Evolutionary conservation across 2,797 vertebrate species (phyloP).

Genomic region (Taeniopygia guttata): DNA sequence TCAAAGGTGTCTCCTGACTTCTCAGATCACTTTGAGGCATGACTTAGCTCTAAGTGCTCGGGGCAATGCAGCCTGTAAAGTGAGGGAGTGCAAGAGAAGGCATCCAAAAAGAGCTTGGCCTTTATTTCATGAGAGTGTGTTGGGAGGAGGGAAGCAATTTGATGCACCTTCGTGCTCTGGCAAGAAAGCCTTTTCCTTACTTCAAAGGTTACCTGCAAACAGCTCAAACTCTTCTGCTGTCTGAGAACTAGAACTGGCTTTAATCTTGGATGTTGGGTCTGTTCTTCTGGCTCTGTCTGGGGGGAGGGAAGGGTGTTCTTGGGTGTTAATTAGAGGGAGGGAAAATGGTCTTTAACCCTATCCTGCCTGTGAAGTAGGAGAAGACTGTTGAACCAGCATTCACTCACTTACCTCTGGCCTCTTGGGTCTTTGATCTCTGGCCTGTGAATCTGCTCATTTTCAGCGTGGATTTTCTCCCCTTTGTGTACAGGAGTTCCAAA

Average conservation of each 20-base stretch:
- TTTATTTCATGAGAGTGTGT: background rate
- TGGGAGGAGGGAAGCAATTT: conserved; percentile 24
- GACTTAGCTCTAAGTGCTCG: background rate
- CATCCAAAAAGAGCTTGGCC: background rate
- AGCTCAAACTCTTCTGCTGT: background rate
- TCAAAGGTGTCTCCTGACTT: background rate
- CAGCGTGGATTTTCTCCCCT: background rate
- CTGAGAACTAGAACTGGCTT: conserved; percentile 10
- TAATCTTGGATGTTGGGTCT: conserved; percentile 16
- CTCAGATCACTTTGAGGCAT: conserved; percentile 21
- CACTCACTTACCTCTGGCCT: background rate
- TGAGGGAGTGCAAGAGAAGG: background rate
- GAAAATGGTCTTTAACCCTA: background rate
- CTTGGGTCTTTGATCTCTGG: background rate
- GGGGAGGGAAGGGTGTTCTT: background rate
- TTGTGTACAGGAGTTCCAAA: background rate
- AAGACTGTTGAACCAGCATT: background rate
- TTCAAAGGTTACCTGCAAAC: conserved; percentile 46
- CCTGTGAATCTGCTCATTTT: background rate
- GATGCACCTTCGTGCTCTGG: conserved; percentile 22
- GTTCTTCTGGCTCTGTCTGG: background rate
- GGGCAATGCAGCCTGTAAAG: background rate
- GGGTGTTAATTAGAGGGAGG: conserved; percentile 23
- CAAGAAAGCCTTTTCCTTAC: conserved; percentile 3
- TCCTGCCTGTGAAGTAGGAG: background rate